phyloP scores from a whole-genome alignment of 2,888 invertebrate genomes.

The Limenitis camilla region DNA sequence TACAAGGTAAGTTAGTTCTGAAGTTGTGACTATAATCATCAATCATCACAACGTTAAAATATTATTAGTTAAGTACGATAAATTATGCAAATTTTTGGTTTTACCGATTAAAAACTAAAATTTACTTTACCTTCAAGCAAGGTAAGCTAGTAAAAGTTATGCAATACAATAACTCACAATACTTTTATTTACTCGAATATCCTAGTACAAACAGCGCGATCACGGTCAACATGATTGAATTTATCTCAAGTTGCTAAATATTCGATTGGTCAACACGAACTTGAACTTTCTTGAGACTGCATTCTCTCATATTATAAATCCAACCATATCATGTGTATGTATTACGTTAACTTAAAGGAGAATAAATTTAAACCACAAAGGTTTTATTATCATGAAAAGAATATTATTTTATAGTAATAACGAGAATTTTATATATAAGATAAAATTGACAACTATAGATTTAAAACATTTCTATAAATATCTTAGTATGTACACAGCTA shows the following conservation, averaged over 20 bases:
- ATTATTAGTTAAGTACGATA: too few species aligned
- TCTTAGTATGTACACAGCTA: too few species aligned
- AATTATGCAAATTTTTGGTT: too few species aligned
- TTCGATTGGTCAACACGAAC: constrained; percentile 18
- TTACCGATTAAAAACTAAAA: too few species aligned
- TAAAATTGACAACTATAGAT: too few species aligned
- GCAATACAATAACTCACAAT: constrained; percentile 3
- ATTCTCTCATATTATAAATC: constrained; percentile 4
- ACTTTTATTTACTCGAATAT: constrained; percentile 8
- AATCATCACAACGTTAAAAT: too few species aligned
- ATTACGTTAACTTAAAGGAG: not conserved
- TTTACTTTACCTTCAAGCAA: not conserved
- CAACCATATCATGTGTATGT: not conserved
- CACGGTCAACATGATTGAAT: constrained; percentile 14
- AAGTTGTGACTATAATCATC: too few species aligned
- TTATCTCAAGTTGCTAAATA: constrained; percentile 13
- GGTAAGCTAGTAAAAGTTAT: constrained; percentile 1
- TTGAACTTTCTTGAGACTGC: constrained; percentile 18
- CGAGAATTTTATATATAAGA: too few species aligned
- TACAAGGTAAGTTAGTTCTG: too few species aligned
- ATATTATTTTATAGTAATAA: too few species aligned
- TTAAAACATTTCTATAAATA: too few species aligned
- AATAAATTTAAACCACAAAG: not conserved
- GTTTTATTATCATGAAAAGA: too few species aligned
- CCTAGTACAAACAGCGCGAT: constrained; percentile 7